Base-by-base conservation (phyloP, 2,113 vertebrate species). In the Dolichallabes microphthalmus region DNA sequence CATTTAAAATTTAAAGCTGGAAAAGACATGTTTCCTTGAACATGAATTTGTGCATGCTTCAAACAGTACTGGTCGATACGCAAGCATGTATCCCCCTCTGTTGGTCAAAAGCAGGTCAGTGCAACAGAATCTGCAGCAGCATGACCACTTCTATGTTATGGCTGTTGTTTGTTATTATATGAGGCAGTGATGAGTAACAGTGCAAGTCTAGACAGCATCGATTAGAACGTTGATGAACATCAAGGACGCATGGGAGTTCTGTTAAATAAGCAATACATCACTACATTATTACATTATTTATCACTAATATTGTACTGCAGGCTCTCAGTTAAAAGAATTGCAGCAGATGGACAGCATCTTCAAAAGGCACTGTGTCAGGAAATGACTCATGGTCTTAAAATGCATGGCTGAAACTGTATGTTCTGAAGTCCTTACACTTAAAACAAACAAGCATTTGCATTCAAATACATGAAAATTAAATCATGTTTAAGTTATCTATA, bases 381-480 rank as follows among this genome's bases (percentile, higher is more conserved):
- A n/a, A 71, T 80, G 84, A 79, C 75, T 85, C 83, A 71, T 27
- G 52, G 84, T 32, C 55, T 80, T 68, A 66, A 77, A 60, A 71
- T 61, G 50, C 53, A 66, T 50, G 9, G 25, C 53, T 60, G 53
- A 85, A 55, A 50, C 50, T 63, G 39, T 19, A 17, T 45, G 22
- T 45, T 32, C 30, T 52, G 20, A 76, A 25, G 1, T 27, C n/a
- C n/a, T 19, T 52, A 79, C 30, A 20, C 10, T 35, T 35, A 13
- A 1, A 32, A 15, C 22, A 45, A 45, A 60, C 19, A n/a, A 45
- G 35, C 30, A 79, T 19, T 12, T 60, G 58, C 13, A 25, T n/a
- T 32, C 77, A 63, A 19, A 15, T 45, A 12, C 32, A 58, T 53
- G n/a, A 76, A 55, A 55, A 55, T 15, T 19, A 35, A 8, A 35